Evolutionary conservation across 2,113 vertebrate genomes (phyloP), one percentile per base, ranked within the genome.

Genomic region (Sterrhoptilus dennistouni): DNA sequence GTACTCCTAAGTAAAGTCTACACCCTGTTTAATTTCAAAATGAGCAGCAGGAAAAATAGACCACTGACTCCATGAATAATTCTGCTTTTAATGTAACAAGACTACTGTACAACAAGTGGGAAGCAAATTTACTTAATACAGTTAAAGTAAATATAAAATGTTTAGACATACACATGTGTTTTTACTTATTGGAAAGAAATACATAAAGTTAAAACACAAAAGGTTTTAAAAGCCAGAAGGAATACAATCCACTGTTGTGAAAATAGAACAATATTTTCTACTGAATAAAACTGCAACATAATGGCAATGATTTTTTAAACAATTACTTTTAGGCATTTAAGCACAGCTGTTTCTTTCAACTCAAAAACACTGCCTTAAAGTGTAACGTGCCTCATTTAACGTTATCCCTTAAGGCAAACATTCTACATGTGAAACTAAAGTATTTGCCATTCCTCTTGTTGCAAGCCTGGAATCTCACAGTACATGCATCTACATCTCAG

Each of bases 121-220:
- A 96, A 93, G 95, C 87, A 77, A 94, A 87, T 87, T 94, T 88
- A 93, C 78, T 57, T 81, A 82, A 84, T 94, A 95, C 83, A 94
- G 89, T 95, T 97, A 96, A 95, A 96, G 95, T 87, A 97, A 93
- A 95, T 97, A 95, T 36, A 97, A 95, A 98, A 96, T 96, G 77
- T 93, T 97, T 88, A 88, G 87, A 85, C 96, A 97, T 82, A 94
- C 92, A 96, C 89, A 83, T 52, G 0, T 49, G 65, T 31, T 82
- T 87, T 89, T 65, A 93, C 68, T 95, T 91, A 94, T 22, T 83
- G 70, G 75, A 97, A 97, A 92, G 88, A 95, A 96, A 97, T 78
- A 92, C 74, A 69, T 68, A 21, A 96, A 96, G 90, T 90, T 92
- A 95, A 91, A 96, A 96, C 0, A 45, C 76, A 89, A 86, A 75